Percentiles rank a stretch among this genome's conserved stretches.
Conservation (phyloP, 2,113 vertebrate species). For the Excalfactoria chinensis region DNA sequence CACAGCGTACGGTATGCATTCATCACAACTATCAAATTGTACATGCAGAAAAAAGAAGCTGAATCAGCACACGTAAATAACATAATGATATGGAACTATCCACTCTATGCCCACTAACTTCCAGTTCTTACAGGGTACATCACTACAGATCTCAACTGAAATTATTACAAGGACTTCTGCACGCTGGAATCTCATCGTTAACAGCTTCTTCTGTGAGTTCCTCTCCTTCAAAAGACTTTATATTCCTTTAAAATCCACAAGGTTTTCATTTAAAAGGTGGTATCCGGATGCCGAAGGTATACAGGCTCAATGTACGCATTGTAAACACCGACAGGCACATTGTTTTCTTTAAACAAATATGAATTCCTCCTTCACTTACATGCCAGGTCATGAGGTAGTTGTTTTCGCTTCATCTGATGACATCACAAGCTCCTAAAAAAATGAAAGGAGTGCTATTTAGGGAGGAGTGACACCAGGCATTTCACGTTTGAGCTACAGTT, state of each 20-base stretch:
- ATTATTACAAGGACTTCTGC: neutral
- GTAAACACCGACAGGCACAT: slow-evolving; percentile 39
- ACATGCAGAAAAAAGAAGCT: neutral
- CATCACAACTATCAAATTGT: neutral
- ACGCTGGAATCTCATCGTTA: slow-evolving; percentile 15
- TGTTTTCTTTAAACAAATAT: neutral
- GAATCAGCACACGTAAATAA: neutral
- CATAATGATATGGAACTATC: neutral
- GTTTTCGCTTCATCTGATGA: slow-evolving; percentile 68
- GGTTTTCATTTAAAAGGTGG: slow-evolving; percentile 26
- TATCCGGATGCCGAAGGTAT: neutral
- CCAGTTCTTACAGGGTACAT: neutral
- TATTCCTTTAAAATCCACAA: slow-evolving; percentile 40
- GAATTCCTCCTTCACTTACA: slow-evolving; percentile 68
- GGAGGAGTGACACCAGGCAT: slow-evolving; percentile 37
- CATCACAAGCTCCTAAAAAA: slow-evolving; percentile 74
- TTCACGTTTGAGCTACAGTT: neutral
- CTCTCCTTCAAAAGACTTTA: slow-evolving; percentile 32
- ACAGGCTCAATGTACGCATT: slow-evolving; percentile 26
- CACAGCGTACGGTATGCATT: neutral
- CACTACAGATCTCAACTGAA: neutral
- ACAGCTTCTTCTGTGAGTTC: slow-evolving; percentile 47
- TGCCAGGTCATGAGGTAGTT: slow-evolving; percentile 64
- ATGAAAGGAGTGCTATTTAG: slow-evolving; percentile 69
- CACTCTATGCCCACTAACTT: neutral